Conservation (phyloP, 2,797 vertebrate species). For the Holocentrus rufus region DNA sequence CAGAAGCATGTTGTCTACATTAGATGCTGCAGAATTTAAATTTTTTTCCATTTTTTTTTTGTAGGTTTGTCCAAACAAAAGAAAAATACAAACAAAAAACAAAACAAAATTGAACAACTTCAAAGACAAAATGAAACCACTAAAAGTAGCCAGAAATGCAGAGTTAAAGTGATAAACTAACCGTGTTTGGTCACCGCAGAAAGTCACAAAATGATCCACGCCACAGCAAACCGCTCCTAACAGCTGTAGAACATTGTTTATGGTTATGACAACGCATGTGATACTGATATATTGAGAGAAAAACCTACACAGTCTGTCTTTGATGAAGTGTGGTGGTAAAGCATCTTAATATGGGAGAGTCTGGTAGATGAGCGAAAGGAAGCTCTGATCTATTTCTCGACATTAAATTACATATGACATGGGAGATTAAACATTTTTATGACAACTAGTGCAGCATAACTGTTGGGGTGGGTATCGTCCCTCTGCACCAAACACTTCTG, state of each 20-base stretch:
- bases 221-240: not conserved
- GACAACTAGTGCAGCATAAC: not conserved
- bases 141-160: not conserved
- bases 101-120: too few relatives aligned
- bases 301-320: not conserved
- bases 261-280: not conserved
- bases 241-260: not conserved
- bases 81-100: too few relatives aligned
- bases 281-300: not conserved
- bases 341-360: not conserved
- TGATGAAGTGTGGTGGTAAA: not conserved
- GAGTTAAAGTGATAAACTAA: too few relatives aligned
- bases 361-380: conserved; percentile 11
- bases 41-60: not conserved
- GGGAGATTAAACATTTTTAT: conserved; percentile 4
- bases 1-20: too few relatives aligned
- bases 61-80: too few relatives aligned
- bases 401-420: conserved; percentile 24
- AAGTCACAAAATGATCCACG: not conserved
- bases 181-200: too few relatives aligned
- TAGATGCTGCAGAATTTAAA: not conserved
- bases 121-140: not conserved
- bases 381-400: not conserved
- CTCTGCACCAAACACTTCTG: conserved; percentile 6
- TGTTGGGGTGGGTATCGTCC: not conserved